phyloP scores from a whole-genome alignment of 2,797 vertebrate genomes.

The Gymnothorax reevesii region DNA sequence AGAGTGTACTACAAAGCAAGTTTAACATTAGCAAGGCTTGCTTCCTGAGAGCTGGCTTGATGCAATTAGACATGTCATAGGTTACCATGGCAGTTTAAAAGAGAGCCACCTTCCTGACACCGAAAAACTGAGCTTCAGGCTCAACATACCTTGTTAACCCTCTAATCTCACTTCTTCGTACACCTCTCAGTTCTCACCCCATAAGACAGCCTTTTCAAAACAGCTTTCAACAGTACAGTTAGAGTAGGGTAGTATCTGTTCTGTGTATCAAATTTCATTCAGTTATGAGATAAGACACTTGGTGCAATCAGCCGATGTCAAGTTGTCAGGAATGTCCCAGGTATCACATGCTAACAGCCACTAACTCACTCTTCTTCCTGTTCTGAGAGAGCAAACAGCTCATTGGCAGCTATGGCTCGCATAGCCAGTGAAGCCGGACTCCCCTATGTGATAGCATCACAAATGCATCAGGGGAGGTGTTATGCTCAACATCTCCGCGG shows the following conservation, averaged over 20 bases:
- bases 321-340: slow-evolving; percentile 2
- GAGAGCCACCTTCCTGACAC: too few species aligned
- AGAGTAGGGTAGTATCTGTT: neutral
- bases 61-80: too few species aligned
- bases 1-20: too few species aligned
- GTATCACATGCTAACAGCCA: neutral
- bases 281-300: neutral
- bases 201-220: neutral
- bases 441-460: neutral
- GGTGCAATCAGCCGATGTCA: neutral
- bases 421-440: neutral
- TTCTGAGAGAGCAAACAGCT: neutral
- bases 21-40: too few species aligned
- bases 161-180: too few species aligned
- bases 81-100: too few species aligned
- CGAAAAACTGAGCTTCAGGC: too few species aligned
- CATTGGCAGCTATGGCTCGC: neutral
- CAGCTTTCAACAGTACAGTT: neutral
- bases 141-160: too few species aligned
- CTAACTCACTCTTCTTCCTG: neutral
- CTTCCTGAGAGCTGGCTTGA: too few species aligned
- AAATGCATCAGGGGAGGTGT: neutral
- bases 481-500: neutral
- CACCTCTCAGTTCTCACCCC: neutral
- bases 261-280: neutral